Conservation (phyloP, 2,797 vertebrate species). For the Tapirus indicus region DNA sequence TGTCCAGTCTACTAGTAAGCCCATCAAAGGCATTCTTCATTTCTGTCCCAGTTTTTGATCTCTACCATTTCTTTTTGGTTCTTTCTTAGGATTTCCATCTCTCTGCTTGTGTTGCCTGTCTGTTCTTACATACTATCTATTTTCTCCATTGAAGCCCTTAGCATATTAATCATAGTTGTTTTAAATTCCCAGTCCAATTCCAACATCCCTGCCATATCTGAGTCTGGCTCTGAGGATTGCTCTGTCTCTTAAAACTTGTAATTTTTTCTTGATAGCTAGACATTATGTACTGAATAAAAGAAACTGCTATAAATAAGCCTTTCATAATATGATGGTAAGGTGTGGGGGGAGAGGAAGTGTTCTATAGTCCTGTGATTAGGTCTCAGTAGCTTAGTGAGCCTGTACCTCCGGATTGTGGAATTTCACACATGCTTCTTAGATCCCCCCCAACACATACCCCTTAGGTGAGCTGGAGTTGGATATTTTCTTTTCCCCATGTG, state of each 20-base stretch:
- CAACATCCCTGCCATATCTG: not conserved
- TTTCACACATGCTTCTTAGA: not conserved
- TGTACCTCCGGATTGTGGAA: not conserved
- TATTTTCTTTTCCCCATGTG: no score
- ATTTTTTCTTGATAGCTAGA: not conserved
- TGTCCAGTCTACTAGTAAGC: no score
- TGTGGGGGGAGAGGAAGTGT: not conserved
- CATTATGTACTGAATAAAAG: not conserved
- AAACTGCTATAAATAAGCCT: not conserved
- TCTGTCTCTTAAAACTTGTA: not conserved
- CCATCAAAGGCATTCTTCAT: not conserved
- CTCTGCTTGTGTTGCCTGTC: not conserved
- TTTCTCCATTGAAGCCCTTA: not conserved
- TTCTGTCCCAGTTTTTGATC: not conserved
- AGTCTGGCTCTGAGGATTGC: not conserved
- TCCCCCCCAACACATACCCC: no score
- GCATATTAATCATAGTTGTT: not conserved
- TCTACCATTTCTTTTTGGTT: not conserved
- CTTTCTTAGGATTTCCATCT: not conserved
- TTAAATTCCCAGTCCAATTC: not conserved
- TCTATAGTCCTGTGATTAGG: not conserved
- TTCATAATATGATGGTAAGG: not conserved
- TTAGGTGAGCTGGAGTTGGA: not conserved
- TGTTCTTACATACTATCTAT: not conserved
- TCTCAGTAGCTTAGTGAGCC: not conserved